Evolutionary conservation across 2,888 invertebrate genomes (phyloP).

Genomic region (Aelia acuminata): DNA sequence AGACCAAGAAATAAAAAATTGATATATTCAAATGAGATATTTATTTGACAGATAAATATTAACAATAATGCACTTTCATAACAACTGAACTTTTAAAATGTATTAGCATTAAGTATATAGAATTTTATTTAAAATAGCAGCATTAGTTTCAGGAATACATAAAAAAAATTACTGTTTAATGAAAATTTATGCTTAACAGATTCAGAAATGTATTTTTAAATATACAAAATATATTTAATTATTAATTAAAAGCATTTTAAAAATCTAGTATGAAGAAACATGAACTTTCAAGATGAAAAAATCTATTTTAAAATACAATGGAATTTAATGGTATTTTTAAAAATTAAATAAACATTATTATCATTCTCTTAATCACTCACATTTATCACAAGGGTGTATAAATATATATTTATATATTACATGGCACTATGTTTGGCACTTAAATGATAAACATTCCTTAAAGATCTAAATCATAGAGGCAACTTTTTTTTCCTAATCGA

Average conservation of each 20-base stretch:
- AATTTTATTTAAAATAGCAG: background rate
- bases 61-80: background rate
- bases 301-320: slow-evolving; percentile 21
- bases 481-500: slow-evolving; percentile 45
- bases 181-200: background rate
- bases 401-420: slow-evolving; percentile 32
- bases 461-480: slow-evolving; percentile 45
- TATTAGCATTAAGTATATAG: background rate
- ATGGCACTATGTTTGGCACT: slow-evolving; percentile 58
- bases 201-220: background rate
- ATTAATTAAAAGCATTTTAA: background rate
- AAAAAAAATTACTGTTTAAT: background rate
- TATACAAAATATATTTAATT: slow-evolving; percentile 4
- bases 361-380: slow-evolving; percentile 5
- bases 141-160: background rate
- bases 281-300: background rate
- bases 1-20: background rate
- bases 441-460: slow-evolving; percentile 54
- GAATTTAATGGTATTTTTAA: background rate
- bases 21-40: background rate
- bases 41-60: slow-evolving; percentile 49
- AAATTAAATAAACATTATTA: slow-evolving; percentile 33
- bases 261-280: background rate
- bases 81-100: slow-evolving; percentile 30
- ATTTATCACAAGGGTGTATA: slow-evolving; percentile 33